Percentiles rank a stretch among this genome's conserved stretches.
phyloP scores from a whole-genome alignment of 2,113 vertebrate genomes.

The Thalassoma bifasciatum region DNA sequence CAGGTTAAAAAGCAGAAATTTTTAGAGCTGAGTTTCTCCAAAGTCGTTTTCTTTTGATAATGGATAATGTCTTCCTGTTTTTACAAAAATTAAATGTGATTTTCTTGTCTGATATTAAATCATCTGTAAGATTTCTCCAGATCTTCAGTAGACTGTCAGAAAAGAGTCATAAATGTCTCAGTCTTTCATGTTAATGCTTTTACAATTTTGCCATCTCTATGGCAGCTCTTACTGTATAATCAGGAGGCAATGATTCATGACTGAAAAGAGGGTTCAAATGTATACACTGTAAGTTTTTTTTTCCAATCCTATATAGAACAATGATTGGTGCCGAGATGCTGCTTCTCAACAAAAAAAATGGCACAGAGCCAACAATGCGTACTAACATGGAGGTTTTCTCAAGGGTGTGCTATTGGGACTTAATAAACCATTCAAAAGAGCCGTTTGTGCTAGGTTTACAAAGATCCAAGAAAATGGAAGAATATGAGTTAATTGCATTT shows the following conservation, averaged over 20 bases:
- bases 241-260: slow-evolving; percentile 46
- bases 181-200: slow-evolving; percentile 1
- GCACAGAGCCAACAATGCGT: slow-evolving; percentile 59
- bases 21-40: too few relatives aligned
- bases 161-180: background rate
- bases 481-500: slow-evolving; percentile 71
- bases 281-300: slow-evolving; percentile 4
- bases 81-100: too few relatives aligned
- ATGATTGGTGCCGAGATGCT: slow-evolving; percentile 38
- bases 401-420: slow-evolving; percentile 45
- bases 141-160: background rate
- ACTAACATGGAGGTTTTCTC: slow-evolving; percentile 61
- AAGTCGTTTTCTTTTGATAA: too few relatives aligned
- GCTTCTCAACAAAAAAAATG: slow-evolving; percentile 37
- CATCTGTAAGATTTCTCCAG: background rate
- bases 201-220: slow-evolving; percentile 36
- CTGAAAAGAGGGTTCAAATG: slow-evolving; percentile 44
- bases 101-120: background rate
- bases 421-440: slow-evolving; percentile 54
- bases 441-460: slow-evolving; percentile 31
- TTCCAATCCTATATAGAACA: slow-evolving; percentile 21
- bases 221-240: slow-evolving; percentile 33
- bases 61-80: too few relatives aligned
- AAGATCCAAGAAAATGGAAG: slow-evolving; percentile 58
- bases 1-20: too few relatives aligned